Percentiles rank a stretch among this genome's conserved stretches.
Conservation (phyloP, 2,888 invertebrate genomes). For the Rhaphigaster nebulosa region DNA sequence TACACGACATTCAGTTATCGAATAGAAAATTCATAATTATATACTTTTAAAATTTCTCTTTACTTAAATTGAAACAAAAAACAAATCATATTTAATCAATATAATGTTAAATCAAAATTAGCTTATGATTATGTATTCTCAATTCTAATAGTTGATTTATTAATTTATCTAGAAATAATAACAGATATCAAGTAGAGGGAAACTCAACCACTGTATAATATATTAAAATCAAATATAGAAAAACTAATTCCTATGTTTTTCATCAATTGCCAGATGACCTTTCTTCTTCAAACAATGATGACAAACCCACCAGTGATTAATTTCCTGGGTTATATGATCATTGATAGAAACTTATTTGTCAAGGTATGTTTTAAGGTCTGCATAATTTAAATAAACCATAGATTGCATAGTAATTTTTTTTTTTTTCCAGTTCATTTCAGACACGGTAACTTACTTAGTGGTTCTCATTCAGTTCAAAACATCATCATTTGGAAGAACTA, state of each 20-base stretch:
- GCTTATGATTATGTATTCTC: too few relatives aligned
- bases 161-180: too few relatives aligned
- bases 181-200: too few relatives aligned
- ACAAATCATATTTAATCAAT: too few relatives aligned
- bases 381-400: background rate
- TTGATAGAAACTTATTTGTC: constrained; percentile 49
- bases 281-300: constrained; percentile 51
- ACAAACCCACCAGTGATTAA: constrained; percentile 51
- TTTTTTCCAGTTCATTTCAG: constrained; percentile 57
- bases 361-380: constrained; percentile 40
- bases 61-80: background rate
- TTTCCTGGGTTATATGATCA: constrained; percentile 50
- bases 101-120: too few relatives aligned
- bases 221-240: too few relatives aligned
- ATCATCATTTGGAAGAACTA: background rate
- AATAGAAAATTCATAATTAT: background rate
- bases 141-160: too few relatives aligned
- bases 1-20: too few relatives aligned
- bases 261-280: background rate
- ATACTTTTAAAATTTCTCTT: background rate
- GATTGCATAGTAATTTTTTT: background rate
- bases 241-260: background rate
- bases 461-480: constrained; percentile 59
- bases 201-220: too few relatives aligned
- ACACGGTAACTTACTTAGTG: constrained; percentile 60